Evolutionary conservation across 2,888 invertebrate species (phyloP).

Genomic region (Ypsolopha scabrella): DNA sequence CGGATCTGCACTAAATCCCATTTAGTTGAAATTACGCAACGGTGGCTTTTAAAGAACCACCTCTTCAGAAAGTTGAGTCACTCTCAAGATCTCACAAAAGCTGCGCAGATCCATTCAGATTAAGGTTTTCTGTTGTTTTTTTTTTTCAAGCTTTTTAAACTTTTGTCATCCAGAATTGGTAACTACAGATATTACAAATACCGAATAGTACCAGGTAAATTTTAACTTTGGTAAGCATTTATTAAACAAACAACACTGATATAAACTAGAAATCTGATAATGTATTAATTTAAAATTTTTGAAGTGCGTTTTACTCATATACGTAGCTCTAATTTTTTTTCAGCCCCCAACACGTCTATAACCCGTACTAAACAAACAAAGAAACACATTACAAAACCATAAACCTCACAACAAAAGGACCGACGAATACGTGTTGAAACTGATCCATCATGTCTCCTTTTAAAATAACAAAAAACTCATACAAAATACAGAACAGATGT

Average conservation of each 20-base stretch:
- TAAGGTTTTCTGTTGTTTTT: constrained; percentile 8
- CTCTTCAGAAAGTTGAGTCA: constrained; percentile 32
- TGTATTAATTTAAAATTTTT: not conserved
- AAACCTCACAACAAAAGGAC: constrained; percentile 64
- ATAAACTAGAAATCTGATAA: not conserved
- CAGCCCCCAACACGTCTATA: constrained; percentile 35
- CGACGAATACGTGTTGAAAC: constrained; percentile 67
- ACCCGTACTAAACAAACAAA: constrained; percentile 64
- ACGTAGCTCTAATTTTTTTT: constrained; percentile 31
- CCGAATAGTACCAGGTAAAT: too few relatives aligned
- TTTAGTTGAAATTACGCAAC: constrained; percentile 55
- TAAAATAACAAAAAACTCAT: constrained; percentile 65
- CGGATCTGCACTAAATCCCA: constrained; percentile 57
- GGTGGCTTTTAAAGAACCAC: constrained; percentile 47
- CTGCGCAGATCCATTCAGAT: constrained; percentile 23
- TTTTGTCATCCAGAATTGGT: not conserved
- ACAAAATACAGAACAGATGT: constrained; percentile 64
- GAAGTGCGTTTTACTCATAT: not conserved
- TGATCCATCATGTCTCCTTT: constrained; percentile 70
- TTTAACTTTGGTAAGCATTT: too few relatives aligned
- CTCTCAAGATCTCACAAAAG: constrained; percentile 57
- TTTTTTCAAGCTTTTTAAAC: constrained; percentile 25
- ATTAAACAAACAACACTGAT: too few relatives aligned
- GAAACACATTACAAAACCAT: constrained; percentile 68
- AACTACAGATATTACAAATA: too few relatives aligned